A percentile compares a stretch with the other conserved stretches of the same genome.
Conservation (phyloP, 2,888 invertebrate species). For the Aleiodes leptofemur region DNA sequence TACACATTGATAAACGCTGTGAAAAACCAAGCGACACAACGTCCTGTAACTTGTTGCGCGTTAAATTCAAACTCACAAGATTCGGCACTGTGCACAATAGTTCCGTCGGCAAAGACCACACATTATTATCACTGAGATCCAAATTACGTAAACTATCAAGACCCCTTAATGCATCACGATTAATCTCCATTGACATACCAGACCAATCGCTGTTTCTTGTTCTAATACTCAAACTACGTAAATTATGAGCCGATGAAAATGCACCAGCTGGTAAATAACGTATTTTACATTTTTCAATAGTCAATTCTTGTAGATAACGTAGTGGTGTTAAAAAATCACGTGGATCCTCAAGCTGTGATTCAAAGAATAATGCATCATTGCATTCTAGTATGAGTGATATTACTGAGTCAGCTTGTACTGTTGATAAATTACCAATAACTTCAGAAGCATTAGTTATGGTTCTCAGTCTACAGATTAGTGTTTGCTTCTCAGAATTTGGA, state of each 20-base stretch:
- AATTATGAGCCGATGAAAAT: slow-evolving; percentile 81
- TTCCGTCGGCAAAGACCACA: slow-evolving; percentile 85
- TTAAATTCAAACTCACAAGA: slow-evolving; percentile 83
- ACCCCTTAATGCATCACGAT: slow-evolving; percentile 83
- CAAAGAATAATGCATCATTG: slow-evolving; percentile 85
- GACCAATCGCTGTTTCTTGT: slow-evolving; percentile 89
- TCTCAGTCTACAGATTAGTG: slow-evolving; percentile 83
- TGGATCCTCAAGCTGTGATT: slow-evolving; percentile 81
- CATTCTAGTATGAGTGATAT: slow-evolving; percentile 83
- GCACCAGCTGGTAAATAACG: slow-evolving; percentile 84
- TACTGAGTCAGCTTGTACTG: slow-evolving; percentile 82
- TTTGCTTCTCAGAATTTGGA: slow-evolving; percentile 73
- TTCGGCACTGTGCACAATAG: slow-evolving; percentile 84
- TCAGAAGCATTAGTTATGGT: slow-evolving; percentile 84
- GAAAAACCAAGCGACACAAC: slow-evolving; percentile 83
- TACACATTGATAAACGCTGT: slow-evolving; percentile 81
- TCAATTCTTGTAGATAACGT: slow-evolving; percentile 81
- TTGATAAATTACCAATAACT: slow-evolving; percentile 83
- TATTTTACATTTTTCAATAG: slow-evolving; percentile 87
- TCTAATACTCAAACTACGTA: slow-evolving; percentile 82
- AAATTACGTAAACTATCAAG: slow-evolving; percentile 82
- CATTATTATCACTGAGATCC: slow-evolving; percentile 86
- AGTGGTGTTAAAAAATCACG: slow-evolving; percentile 79
- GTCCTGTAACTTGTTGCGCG: slow-evolving; percentile 87
- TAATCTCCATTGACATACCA: slow-evolving; percentile 85